These are phyloP conservation scores for Tromatobia lineatoria DNA, from an alignment of 2,888 invertebrate genomes.

Conservation along the genomic window DNA sequence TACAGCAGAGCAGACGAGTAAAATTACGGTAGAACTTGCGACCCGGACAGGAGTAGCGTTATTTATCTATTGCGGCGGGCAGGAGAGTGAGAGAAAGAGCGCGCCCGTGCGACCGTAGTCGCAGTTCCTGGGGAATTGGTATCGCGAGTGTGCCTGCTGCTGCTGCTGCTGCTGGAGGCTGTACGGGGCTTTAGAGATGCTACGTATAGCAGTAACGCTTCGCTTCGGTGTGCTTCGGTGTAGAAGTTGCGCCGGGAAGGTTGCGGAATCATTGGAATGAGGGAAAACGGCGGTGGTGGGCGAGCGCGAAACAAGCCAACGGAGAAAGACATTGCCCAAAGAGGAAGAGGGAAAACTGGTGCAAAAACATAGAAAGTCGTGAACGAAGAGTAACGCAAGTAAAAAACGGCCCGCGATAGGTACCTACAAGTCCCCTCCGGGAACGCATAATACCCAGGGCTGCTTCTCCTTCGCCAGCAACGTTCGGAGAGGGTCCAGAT, in stretches of 20 bases:
- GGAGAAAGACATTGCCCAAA: constrained; percentile 29
- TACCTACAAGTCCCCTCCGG: constrained; percentile 19
- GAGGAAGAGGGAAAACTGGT: constrained; percentile 20
- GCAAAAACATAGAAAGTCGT: constrained; percentile 35
- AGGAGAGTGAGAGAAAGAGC: constrained; percentile 27
- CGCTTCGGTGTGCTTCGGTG: neutral
- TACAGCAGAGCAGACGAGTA: constrained; percentile 49
- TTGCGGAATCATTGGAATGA: constrained; percentile 75
- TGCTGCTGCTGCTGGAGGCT: constrained; percentile 21
- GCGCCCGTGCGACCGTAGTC: constrained; percentile 45
- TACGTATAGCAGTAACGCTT: constrained; percentile 7
- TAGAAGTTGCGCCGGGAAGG: neutral
- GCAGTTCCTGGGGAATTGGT: constrained; percentile 68
- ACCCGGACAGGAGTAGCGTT: constrained; percentile 47
- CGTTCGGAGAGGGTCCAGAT: constrained; percentile 54
- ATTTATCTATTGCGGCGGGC: constrained; percentile 59
- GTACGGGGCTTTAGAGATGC: constrained; percentile 49
- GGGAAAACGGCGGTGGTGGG: constrained; percentile 49
- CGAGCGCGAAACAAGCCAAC: constrained; percentile 52
- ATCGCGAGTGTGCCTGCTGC: constrained; percentile 52
- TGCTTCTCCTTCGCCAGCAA: constrained; percentile 32
- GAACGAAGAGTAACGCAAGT: constrained; percentile 44
- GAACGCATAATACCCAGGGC: constrained; percentile 45
- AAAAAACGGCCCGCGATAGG: constrained; percentile 13
- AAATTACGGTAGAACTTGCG: constrained; percentile 64